These are phyloP conservation scores for Tigriopus japonicus DNA, from an alignment of 1,140 invertebrate species.

Conservation along the genomic window DNA sequence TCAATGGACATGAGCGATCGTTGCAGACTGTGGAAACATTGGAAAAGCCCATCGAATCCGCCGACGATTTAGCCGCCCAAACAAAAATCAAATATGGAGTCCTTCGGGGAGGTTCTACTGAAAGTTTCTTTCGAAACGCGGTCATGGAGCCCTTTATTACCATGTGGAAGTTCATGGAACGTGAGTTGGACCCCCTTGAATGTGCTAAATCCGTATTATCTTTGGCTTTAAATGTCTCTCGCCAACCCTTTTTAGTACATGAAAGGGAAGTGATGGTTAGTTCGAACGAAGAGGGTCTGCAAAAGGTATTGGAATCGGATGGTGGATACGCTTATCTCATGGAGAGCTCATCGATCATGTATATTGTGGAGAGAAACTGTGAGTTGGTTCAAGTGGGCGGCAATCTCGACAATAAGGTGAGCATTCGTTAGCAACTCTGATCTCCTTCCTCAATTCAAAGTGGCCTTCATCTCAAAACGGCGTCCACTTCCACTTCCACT, in stretches of 20 bases:
- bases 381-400: slow-evolving; percentile 54
- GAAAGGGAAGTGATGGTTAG: slow-evolving; percentile 59
- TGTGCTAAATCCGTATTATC: no score
- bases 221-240: no score
- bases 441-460: no score
- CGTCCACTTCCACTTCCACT: no score
- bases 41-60: slow-evolving; percentile 60
- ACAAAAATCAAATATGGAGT: slow-evolving; percentile 72
- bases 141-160: slow-evolving; percentile 48
- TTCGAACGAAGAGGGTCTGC: slow-evolving; percentile 60
- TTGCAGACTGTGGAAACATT: slow-evolving; percentile 51
- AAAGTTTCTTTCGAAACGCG: slow-evolving; percentile 45
- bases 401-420: slow-evolving; percentile 45
- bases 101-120: slow-evolving; percentile 49
- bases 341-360: slow-evolving; percentile 64
- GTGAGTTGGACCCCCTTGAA: no score
- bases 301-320: slow-evolving; percentile 49
- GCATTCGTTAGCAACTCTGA: no score
- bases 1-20: no score
- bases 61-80: slow-evolving; percentile 62
- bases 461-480: no score
- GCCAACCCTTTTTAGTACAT: slow-evolving; percentile 28
- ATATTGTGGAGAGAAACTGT: slow-evolving; percentile 51
- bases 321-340: slow-evolving; percentile 59
- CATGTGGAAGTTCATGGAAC: slow-evolving; percentile 62